phyloP scores from a whole-genome alignment of 2,113 vertebrate species.

The Tursiops truncatus region DNA sequence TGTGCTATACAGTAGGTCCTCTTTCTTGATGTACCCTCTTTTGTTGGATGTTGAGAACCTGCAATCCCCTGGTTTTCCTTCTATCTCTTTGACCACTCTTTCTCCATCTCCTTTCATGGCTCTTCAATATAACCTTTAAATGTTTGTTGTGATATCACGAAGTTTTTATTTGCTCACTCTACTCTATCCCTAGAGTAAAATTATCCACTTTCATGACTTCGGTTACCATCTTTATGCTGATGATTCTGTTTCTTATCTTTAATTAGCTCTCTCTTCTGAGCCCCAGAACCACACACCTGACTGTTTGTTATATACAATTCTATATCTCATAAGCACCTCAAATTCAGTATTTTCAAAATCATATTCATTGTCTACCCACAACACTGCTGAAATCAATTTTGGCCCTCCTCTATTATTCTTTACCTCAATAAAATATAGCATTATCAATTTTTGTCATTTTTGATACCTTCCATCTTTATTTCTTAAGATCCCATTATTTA shows the following conservation, averaged over 20 bases:
- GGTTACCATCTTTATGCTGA: not conserved
- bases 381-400: not conserved
- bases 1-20: not conserved
- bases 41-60: not conserved
- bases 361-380: not conserved
- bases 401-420: not conserved
- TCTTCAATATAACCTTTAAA: not conserved
- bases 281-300: not conserved
- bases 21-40: not conserved
- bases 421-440: not conserved
- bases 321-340: not conserved
- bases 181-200: conserved; percentile 17
- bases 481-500: not conserved
- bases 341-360: conserved; percentile 15
- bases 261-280: not conserved
- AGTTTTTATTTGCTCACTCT: not conserved
- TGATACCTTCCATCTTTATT: not conserved
- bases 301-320: not conserved
- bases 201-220: not conserved
- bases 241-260: not conserved
- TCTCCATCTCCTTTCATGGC: not conserved
- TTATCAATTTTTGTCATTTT: conserved; percentile 32
- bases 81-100: not conserved
- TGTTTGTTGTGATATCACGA: conserved; percentile 14
- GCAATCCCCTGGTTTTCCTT: not conserved